Conservation (phyloP, 2,888 invertebrate species). For the Rhagophthalmus giganteus region DNA sequence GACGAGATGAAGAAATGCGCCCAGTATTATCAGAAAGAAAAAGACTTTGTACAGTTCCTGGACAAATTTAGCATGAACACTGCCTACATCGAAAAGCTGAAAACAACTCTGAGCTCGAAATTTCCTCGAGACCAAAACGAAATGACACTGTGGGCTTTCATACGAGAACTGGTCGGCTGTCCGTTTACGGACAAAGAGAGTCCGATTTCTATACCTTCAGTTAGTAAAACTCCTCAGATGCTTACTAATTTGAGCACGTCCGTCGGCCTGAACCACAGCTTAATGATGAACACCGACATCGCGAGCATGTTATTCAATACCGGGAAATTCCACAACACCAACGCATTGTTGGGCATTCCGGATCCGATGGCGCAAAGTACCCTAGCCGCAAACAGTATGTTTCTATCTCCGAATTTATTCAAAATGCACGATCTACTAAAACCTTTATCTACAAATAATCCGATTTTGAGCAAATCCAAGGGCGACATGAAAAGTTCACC, state of each 20-base stretch:
- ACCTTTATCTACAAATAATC: conserved; percentile 63
- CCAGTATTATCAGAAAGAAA: conserved; percentile 77
- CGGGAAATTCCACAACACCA: conserved; percentile 65
- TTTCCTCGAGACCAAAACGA: conserved; percentile 81
- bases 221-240: conserved; percentile 49
- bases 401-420: conserved; percentile 69
- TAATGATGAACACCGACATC: conserved; percentile 67
- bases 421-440: conserved; percentile 71
- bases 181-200: conserved; percentile 71
- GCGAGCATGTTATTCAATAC: conserved; percentile 70
- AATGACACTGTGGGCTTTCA: conserved; percentile 76
- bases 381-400: conserved; percentile 77
- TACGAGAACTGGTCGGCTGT: conserved; percentile 74
- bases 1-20: conserved; percentile 84
- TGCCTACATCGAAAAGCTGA: conserved; percentile 82
- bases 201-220: conserved; percentile 60
- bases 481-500: conserved; percentile 37
- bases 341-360: conserved; percentile 66
- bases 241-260: conserved; percentile 46
- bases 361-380: conserved; percentile 78
- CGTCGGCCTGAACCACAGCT: conserved; percentile 61
- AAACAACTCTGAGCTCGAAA: conserved; percentile 77
- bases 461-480: conserved; percentile 50
- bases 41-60: conserved; percentile 68
- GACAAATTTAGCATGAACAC: conserved; percentile 70